Conservation (phyloP, 2,113 vertebrate species). For the Columba janthina region DNA sequence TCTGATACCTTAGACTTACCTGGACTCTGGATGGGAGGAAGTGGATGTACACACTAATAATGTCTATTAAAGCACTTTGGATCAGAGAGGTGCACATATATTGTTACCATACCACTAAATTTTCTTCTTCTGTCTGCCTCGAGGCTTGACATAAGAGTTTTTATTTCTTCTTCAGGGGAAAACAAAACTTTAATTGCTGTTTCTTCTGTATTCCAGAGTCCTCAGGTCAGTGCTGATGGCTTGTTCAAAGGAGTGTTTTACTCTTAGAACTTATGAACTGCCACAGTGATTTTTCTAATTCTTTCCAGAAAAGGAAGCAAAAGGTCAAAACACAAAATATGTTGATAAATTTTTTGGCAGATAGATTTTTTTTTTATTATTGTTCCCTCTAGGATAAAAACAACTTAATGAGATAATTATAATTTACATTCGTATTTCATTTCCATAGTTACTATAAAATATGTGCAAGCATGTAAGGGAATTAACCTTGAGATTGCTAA, state of each 20-base stretch:
- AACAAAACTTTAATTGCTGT: background rate
- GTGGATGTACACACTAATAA: background rate
- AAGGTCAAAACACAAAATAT: background rate
- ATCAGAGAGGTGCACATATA: background rate
- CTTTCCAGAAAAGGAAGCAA: background rate
- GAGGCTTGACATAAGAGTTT: background rate
- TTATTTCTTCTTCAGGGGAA: background rate
- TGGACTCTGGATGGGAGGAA: background rate
- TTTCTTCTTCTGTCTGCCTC: background rate
- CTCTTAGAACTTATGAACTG: background rate
- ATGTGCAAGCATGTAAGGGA: background rate
- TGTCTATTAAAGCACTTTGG: background rate
- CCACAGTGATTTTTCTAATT: background rate
- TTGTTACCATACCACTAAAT: background rate
- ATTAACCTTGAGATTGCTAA: background rate
- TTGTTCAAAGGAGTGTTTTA: background rate
- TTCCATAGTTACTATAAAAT: conserved; percentile 16
- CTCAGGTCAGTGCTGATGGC: background rate
- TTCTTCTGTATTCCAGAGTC: background rate
- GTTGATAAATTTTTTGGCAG: background rate
- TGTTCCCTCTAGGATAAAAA: background rate
- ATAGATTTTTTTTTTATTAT: background rate
- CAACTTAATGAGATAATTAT: background rate
- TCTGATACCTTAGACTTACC: background rate
- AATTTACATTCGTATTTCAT: background rate